Conservation (phyloP, 2,797 vertebrate species). For the Strix occidentalis region DNA sequence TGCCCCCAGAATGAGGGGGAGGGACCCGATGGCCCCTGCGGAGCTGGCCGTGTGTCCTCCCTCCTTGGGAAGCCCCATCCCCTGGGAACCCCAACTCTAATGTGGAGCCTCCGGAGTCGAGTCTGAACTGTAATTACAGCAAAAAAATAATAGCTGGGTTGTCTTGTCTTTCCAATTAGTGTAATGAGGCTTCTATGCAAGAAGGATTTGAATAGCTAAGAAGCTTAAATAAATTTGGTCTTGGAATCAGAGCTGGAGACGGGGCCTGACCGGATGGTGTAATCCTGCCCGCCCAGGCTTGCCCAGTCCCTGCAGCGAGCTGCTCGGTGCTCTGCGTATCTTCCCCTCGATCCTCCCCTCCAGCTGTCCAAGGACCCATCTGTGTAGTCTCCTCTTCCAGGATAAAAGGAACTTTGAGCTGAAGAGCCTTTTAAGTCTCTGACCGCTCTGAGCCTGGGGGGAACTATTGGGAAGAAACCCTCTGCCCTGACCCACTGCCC, state of each 20-base stretch:
- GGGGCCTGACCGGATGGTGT: not conserved
- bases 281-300: not conserved
- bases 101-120: not conserved
- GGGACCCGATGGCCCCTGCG: accelerated
- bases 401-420: not conserved
- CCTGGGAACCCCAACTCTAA: not conserved
- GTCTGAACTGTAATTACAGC: conserved; percentile 29
- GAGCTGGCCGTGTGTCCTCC: accelerated
- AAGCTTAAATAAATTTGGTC: conserved; percentile 48
- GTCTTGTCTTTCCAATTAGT: conserved; percentile 29
- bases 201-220: conserved; percentile 47
- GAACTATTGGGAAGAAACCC: not conserved
- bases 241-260: not conserved
- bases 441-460: not conserved
- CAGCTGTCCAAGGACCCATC: not conserved
- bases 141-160: not conserved
- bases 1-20: not conserved
- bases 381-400: not conserved
- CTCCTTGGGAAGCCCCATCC: not conserved
- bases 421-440: not conserved
- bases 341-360: not conserved
- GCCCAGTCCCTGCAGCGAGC: not conserved
- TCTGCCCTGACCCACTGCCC: not conserved
- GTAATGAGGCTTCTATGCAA: conserved; percentile 23
- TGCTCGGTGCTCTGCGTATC: not conserved